Evolutionary conservation across 2,888 invertebrate genomes (phyloP).

Genomic region (Malachius bipustulatus): DNA sequence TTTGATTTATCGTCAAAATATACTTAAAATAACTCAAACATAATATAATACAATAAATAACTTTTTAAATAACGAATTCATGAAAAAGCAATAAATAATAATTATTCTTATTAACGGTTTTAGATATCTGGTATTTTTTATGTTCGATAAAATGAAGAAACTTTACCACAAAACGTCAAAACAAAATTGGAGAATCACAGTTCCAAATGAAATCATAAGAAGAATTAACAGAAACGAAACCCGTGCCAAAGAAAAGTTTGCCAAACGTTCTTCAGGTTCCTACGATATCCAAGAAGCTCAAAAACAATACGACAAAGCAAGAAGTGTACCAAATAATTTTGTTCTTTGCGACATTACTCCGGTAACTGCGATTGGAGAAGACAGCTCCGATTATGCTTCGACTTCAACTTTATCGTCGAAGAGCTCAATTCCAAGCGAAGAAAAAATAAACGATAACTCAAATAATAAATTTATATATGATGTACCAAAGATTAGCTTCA

Average conservation of each 20-base stretch:
- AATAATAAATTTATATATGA: slow-evolving; percentile 31
- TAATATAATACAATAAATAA: too few relatives aligned
- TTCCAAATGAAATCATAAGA: slow-evolving; percentile 31
- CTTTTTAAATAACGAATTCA: too few relatives aligned
- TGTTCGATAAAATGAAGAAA: too few relatives aligned
- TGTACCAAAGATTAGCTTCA: slow-evolving; percentile 36
- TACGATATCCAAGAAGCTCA: slow-evolving; percentile 34
- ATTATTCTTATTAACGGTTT: too few relatives aligned
- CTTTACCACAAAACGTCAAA: slow-evolving; percentile 34
- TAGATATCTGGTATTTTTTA: too few relatives aligned
- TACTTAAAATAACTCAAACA: too few relatives aligned
- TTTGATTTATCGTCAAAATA: too few relatives aligned
- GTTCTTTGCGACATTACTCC: slow-evolving; percentile 18
- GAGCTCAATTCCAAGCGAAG: slow-evolving; percentile 7
- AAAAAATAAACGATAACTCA: too few relatives aligned
- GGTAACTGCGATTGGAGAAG: slow-evolving; percentile 23
- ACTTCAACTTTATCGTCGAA: slow-evolving; percentile 14
- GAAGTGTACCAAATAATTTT: slow-evolving; percentile 25
- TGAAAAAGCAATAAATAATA: too few relatives aligned
- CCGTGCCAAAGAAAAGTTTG: slow-evolving; percentile 17
- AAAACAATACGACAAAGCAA: slow-evolving; percentile 24
- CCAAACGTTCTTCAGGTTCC: slow-evolving; percentile 29
- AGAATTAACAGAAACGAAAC: slow-evolving; percentile 22
- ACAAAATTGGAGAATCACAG: slow-evolving; percentile 34
- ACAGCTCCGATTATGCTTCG: slow-evolving; percentile 25